These are phyloP conservation scores for Apodemus sylvaticus DNA, from an alignment of 2,113 vertebrate species.

Conservation along the genomic window DNA sequence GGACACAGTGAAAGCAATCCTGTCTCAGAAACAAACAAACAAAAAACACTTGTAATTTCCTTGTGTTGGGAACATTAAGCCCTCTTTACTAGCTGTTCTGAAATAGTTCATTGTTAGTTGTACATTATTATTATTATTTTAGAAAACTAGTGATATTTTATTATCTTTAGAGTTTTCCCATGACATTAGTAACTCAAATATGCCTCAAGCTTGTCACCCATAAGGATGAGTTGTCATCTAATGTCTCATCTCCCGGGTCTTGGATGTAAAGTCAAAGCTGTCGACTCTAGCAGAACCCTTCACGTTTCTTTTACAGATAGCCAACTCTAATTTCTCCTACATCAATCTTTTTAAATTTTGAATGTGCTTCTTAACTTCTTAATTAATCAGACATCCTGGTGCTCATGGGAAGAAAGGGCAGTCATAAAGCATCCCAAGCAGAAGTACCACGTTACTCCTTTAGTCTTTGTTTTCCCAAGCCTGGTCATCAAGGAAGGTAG, in stretches of 20 bases:
- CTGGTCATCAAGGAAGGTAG: constrained; percentile 52
- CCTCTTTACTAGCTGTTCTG: neutral
- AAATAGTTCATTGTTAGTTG: neutral
- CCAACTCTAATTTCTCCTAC: neutral
- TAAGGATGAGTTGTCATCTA: neutral
- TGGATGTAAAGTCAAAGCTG: neutral
- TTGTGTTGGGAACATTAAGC: neutral
- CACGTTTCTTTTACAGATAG: neutral
- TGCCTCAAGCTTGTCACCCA: neutral
- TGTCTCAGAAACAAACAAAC: neutral
- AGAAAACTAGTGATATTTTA: neutral
- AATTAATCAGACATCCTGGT: neutral
- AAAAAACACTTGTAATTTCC: neutral
- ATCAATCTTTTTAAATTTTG: neutral
- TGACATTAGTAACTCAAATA: neutral
- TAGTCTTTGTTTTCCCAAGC: constrained; percentile 54
- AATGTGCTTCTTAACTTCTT: neutral
- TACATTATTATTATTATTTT: neutral
- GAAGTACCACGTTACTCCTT: constrained; percentile 30
- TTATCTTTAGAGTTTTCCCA: constrained; percentile 15
- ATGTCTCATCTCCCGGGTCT: neutral
- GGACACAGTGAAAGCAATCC: neutral
- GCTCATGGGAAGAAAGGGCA: neutral
- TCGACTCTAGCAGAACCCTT: neutral
- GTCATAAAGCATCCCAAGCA: neutral